These are phyloP conservation scores for Drosophila nasuta DNA, from an alignment of 1,140 invertebrate species.

Conservation along the genomic window DNA sequence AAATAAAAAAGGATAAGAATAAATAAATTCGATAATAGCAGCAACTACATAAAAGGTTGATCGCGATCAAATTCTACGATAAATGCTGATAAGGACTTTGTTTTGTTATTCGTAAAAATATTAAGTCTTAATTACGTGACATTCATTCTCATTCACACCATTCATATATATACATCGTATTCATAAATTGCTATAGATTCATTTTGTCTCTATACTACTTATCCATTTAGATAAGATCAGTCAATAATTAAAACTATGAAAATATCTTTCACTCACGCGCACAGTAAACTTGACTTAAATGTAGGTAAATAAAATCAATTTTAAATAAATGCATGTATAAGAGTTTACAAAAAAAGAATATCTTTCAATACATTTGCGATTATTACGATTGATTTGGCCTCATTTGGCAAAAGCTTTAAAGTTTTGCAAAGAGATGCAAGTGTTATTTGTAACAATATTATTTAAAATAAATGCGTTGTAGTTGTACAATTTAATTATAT, in stretches of 20 bases:
- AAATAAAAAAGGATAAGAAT: conserved; percentile 44
- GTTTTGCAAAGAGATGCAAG: conserved; percentile 46
- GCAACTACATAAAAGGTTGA: conserved; percentile 64
- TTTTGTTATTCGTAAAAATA: conserved; percentile 31
- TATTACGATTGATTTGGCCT: conserved; percentile 52
- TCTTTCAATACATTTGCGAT: conserved; percentile 65
- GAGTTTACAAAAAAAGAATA: conserved; percentile 71
- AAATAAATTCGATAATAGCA: conserved; percentile 39
- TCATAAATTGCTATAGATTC: conserved; percentile 30
- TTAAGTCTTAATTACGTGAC: conserved; percentile 44
- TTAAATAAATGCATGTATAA: conserved; percentile 63
- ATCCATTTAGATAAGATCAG: conserved; percentile 40
- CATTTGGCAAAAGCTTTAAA: conserved; percentile 51
- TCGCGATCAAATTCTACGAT: conserved; percentile 58
- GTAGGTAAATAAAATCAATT: conserved; percentile 66
- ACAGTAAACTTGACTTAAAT: conserved; percentile 58
- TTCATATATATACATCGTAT: conserved; percentile 43
- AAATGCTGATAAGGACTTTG: conserved; percentile 51
- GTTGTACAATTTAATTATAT: conserved; percentile 71
- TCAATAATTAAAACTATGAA: conserved; percentile 31
- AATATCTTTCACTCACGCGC: conserved; percentile 14
- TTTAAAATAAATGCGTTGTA: conserved; percentile 70
- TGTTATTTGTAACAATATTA: conserved; percentile 78
- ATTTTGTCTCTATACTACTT: conserved; percentile 22
- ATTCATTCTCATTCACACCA: conserved; percentile 46